A percentile compares a stretch with the other conserved stretches of the same genome.
These are phyloP conservation scores for Gymnocheta viridis DNA, from an alignment of 2,888 invertebrate genomes.

Conservation along the genomic window DNA sequence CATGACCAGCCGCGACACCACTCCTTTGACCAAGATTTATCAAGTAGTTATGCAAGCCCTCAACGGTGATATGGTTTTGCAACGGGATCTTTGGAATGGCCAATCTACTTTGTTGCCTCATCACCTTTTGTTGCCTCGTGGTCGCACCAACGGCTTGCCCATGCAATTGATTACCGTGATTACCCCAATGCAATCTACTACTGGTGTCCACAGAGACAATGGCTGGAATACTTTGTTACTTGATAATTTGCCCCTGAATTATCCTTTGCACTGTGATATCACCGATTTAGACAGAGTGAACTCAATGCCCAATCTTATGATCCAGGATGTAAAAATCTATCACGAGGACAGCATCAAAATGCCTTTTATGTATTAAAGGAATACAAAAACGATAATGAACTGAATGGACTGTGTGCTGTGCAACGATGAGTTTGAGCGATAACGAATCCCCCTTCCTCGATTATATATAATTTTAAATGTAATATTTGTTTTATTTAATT, in stretches of 20 bases:
- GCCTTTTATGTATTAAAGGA: constrained; percentile 28
- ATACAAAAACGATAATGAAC: background rate
- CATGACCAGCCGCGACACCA: constrained; percentile 84
- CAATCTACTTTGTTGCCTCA: constrained; percentile 84
- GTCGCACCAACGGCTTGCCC: constrained; percentile 84
- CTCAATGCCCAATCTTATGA: constrained; percentile 73
- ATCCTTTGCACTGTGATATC: constrained; percentile 75
- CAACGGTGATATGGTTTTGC: constrained; percentile 79
- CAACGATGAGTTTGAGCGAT: constrained; percentile 1
- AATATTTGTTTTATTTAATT: constrained; percentile 39
- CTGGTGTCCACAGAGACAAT: background rate
- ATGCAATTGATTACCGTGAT: constrained; percentile 85
- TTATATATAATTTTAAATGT: constrained; percentile 14
- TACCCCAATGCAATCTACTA: constrained; percentile 80
- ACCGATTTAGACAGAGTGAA: constrained; percentile 71
- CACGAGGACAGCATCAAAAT: constrained; percentile 72
- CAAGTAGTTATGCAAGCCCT: constrained; percentile 82
- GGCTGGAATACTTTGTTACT: constrained; percentile 55
- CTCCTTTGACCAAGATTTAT: constrained; percentile 81
- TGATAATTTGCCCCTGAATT: constrained; percentile 75
- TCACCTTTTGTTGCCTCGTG: constrained; percentile 86
- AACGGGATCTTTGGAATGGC: constrained; percentile 76
- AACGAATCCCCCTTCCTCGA: background rate
- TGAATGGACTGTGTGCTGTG: background rate
- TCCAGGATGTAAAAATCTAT: constrained; percentile 75